phyloP scores from a whole-genome alignment of 2,797 vertebrate genomes.

The Centroberyx gerrardi region DNA sequence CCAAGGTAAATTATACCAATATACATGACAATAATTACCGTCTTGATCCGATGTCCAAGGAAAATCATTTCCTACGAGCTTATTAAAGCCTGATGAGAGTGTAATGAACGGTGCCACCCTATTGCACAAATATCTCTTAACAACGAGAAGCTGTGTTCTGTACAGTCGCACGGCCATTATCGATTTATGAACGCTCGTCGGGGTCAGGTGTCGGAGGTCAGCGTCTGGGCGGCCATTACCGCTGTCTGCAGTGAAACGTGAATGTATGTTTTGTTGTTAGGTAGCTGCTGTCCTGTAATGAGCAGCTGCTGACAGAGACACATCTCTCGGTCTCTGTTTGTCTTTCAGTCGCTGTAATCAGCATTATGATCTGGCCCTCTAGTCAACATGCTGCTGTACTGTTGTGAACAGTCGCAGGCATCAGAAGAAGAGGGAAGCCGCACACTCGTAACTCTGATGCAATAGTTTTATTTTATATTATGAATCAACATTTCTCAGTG shows the following conservation, averaged over 20 bases:
- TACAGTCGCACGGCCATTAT: slow-evolving; percentile 2
- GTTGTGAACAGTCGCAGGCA: no score
- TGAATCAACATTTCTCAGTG: no score
- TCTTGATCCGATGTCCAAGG: slow-evolving; percentile 6
- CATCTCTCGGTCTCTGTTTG: slow-evolving; percentile 7
- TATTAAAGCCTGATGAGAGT: slow-evolving; percentile 57
- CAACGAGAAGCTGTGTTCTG: slow-evolving; percentile 27
- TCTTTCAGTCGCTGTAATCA: slow-evolving; percentile 10
- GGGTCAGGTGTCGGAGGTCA: slow-evolving; percentile 44
- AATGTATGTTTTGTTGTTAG: slow-evolving; percentile 11
- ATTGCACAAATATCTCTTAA: slow-evolving; percentile 19
- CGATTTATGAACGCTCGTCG: neutral
- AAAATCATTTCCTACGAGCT: slow-evolving; percentile 2
- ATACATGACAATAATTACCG: slow-evolving; percentile 12
- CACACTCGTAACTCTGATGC: no score
- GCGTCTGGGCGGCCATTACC: slow-evolving; percentile 13
- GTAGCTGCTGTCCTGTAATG: slow-evolving; percentile 26
- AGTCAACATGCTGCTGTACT: no score
- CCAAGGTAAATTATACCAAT: slow-evolving; percentile 11
- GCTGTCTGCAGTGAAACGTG: neutral
- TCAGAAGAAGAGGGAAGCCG: no score
- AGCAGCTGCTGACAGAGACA: slow-evolving; percentile 51
- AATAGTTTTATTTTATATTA: no score
- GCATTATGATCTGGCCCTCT: no score
- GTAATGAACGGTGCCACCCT: slow-evolving; percentile 34